Evolutionary conservation across 2,113 vertebrate species (phyloP).

Genomic region (Pseudorectes ferrugineus): DNA sequence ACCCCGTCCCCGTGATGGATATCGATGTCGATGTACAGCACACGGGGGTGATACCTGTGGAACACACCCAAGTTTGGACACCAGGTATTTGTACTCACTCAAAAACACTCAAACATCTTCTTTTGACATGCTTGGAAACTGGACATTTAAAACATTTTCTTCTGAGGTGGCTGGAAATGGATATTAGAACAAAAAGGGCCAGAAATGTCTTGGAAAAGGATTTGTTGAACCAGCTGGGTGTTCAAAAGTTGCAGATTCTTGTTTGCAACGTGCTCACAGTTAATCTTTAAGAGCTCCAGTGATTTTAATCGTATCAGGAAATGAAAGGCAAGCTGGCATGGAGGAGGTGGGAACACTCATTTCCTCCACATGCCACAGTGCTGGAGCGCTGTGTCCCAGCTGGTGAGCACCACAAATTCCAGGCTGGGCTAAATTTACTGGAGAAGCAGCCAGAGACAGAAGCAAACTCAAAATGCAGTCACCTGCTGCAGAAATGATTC

Average conservation of each 20-base stretch:
- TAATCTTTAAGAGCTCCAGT: background rate
- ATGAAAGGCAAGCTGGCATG: background rate
- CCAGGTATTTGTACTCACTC: accelerated
- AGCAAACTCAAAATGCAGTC: background rate
- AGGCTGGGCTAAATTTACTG: background rate
- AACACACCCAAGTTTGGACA: accelerated
- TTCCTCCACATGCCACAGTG: background rate
- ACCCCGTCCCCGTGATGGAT: conserved; percentile 97
- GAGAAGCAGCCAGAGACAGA: background rate
- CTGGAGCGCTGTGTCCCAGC: background rate
- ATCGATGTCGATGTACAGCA: conserved; percentile 97
- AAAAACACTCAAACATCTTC: background rate
- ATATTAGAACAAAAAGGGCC: background rate
- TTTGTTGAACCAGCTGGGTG: background rate
- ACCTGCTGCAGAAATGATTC: background rate
- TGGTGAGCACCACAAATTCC: background rate
- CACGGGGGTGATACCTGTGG: conserved; percentile 90
- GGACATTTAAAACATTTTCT: background rate
- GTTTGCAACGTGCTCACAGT: accelerated
- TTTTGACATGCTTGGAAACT: background rate
- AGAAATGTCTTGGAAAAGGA: background rate
- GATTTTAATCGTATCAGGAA: background rate
- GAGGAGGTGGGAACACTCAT: background rate
- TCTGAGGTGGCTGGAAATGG: background rate
- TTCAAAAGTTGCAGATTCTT: background rate